Base-by-base conservation (phyloP, 2,888 invertebrate species). In the Dryocosmus kuriphilus region DNA sequence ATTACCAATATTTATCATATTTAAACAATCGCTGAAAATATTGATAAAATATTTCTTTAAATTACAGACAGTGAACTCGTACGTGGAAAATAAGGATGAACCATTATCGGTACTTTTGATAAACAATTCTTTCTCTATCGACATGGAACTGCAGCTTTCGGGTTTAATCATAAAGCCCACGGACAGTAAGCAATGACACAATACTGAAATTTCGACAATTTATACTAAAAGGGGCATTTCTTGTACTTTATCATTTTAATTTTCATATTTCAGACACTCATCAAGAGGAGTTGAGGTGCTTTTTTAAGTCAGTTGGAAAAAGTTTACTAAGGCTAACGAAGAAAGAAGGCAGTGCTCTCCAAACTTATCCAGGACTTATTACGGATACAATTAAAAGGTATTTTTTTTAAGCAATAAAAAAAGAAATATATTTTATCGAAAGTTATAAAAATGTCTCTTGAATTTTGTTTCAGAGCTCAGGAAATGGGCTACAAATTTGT, bases 261-360 rank as follows among this genome's bases (percentile, higher is more conserved):
- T 51, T 35, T 24, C 78, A 79, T 79, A 67, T 85, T 82, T 62
- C 78, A 90, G 94, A 83, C 91, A 92, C 81, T 92, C 94, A 87
- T 80, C 94, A 94, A 85, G 94, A 95, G 87, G 95, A 95, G 9
- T 92, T 94, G 55, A 95, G 94, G 89, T 94, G 94, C 77, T 95
- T 95, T 89, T 94, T 95, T 89, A 93, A 94, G 86, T 95, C 94
- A 14, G 92, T 95, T 24, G 95, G 95, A 24, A 95, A 94, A 91
- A 95, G 94, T 74, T 93, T 96, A 88, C 90, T 94, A 92, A 93
- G 96, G 84, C 90, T 96, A 55, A 91, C 94, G 77, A 94, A 92
- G 90, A 94, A 93, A 93, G 93, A 92, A 91, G 92, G 92, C 91
- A 94, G 92, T 88, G 93, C 93, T 88, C 90, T 94, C 76, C 92